Conservation (phyloP, 2,797 vertebrate species). For the Hippopotamyrus pictus region DNA sequence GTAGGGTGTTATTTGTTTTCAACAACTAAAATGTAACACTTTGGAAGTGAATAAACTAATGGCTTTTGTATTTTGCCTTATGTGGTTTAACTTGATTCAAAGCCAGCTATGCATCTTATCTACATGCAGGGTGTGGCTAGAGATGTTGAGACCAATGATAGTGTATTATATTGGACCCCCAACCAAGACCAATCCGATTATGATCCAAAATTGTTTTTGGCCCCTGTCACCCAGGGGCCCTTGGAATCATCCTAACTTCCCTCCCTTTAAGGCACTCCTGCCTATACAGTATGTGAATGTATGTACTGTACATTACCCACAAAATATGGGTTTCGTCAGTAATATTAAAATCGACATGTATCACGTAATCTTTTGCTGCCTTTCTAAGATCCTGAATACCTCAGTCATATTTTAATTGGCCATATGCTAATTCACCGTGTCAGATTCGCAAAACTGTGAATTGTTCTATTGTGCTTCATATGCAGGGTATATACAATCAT, state of each 20-base stretch:
- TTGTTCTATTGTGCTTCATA: background rate
- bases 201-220: background rate
- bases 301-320: background rate
- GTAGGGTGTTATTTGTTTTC: background rate
- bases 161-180: background rate
- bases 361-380: background rate
- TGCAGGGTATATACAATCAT: background rate
- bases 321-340: background rate
- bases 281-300: background rate
- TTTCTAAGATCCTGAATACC: background rate
- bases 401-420: background rate
- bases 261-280: background rate
- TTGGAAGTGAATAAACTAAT: constrained; percentile 1
- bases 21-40: background rate
- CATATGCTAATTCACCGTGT: background rate
- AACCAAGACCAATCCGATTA: background rate
- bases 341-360: background rate
- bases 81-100: background rate
- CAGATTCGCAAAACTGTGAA: background rate
- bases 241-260: background rate
- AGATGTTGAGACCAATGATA: background rate
- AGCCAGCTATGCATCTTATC: background rate
- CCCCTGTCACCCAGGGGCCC: background rate
- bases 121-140: background rate
- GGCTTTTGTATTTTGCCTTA: background rate